Conservation (phyloP, 2,797 vertebrate genomes). For the Mycteria americana region DNA sequence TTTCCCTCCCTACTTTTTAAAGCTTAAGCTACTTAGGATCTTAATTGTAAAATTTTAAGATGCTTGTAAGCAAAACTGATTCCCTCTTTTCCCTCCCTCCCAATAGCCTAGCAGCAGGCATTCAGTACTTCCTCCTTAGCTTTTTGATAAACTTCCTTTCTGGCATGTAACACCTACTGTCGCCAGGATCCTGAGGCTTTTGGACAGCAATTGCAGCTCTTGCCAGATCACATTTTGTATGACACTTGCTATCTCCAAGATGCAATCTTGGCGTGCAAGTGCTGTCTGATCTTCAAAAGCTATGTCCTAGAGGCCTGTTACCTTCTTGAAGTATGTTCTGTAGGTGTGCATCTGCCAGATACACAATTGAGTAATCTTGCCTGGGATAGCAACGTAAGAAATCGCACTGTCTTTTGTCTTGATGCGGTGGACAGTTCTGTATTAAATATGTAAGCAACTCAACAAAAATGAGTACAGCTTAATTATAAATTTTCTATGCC, state of each 20-base stretch:
- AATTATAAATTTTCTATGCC: neutral
- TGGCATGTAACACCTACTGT: neutral
- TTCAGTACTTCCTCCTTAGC: neutral
- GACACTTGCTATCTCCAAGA: neutral
- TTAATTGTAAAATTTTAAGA: neutral
- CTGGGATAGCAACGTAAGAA: neutral
- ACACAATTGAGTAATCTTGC: neutral
- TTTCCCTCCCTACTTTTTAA: rapidly evolving
- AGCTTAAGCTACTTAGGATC: neutral
- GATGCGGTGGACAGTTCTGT: neutral
- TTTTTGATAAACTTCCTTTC: neutral
- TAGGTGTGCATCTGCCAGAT: neutral
- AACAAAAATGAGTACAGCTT: neutral
- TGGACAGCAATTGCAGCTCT: neutral
- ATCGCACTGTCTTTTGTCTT: neutral
- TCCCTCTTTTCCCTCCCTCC: neutral
- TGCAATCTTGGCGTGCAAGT: neutral
- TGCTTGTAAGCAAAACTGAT: neutral
- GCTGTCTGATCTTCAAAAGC: slow-evolving; percentile 11
- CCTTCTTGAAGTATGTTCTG: neutral
- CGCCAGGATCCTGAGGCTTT: neutral
- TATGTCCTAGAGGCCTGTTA: slow-evolving; percentile 12
- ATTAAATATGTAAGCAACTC: neutral
- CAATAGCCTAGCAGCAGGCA: neutral
- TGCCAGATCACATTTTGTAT: neutral